Evolutionary conservation across 2,797 vertebrate genomes (phyloP).

Genomic region (Amblyraja radiata): DNA sequence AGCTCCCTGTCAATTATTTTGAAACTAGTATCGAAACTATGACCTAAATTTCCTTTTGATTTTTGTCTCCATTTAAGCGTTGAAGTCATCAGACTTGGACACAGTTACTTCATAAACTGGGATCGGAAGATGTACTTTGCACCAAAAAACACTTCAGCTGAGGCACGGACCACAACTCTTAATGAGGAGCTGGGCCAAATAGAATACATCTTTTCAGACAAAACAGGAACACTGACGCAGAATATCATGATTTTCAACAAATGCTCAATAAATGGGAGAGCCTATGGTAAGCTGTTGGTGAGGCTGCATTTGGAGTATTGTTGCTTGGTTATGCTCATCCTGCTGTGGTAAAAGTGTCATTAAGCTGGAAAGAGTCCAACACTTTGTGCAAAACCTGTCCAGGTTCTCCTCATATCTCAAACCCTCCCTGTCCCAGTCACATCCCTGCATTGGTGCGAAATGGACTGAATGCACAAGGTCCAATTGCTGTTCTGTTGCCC

Average conservation of each 20-base stretch:
- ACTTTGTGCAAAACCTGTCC: too few relatives aligned
- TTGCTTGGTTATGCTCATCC: too few relatives aligned
- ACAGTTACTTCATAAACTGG: conserved; percentile 66
- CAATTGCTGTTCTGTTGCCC: too few relatives aligned
- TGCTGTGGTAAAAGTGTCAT: too few relatives aligned
- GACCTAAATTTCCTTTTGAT: not conserved
- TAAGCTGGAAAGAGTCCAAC: too few relatives aligned
- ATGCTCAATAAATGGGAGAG: conserved; percentile 60
- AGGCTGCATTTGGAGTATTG: too few relatives aligned
- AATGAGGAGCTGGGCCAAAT: conserved; percentile 65
- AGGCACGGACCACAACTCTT: conserved; percentile 60
- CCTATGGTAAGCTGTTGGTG: conserved; percentile 50
- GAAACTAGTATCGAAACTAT: not conserved
- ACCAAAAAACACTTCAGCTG: conserved; percentile 52
- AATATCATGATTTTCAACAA: conserved; percentile 66
- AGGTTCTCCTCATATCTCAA: too few relatives aligned
- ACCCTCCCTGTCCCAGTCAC: too few relatives aligned
- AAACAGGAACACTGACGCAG: conserved; percentile 64
- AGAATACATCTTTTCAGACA: conserved; percentile 64
- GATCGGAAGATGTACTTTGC: conserved; percentile 61
- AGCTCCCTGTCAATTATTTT: not conserved
- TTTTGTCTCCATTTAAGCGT: conserved; percentile 43
- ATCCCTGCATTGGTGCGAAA: too few relatives aligned
- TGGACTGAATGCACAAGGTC: too few relatives aligned
- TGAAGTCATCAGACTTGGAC: conserved; percentile 61